Base-by-base conservation (phyloP, 2,888 invertebrate genomes). In the Heliconius hortense region DNA sequence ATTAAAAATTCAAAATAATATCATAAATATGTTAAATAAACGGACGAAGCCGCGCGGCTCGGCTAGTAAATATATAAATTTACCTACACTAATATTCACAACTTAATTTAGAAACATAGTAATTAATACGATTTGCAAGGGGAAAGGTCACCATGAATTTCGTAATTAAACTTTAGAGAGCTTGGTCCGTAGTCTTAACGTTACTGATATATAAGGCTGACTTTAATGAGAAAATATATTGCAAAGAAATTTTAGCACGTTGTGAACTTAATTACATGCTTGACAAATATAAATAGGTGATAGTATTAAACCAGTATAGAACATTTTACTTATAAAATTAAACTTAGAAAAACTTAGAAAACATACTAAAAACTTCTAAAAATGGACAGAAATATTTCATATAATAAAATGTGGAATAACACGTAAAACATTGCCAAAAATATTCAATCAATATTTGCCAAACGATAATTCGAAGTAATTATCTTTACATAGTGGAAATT, bases 81-180 rank as follows among this genome's bases (percentile, higher is more conserved):
- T n/a, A 15, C 7, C 10, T 15, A n/a, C 35, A 26, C 35, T 71
- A 24, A 35, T 60, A 39, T 60, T 21, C 43, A 35, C 18, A 71
- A 71, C 21, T 43, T 60, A 39, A 71, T 39, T 60, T 60, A 60
- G 56, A 60, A 71, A 71, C 39, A 60, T 70, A 35, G 39, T 39
- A 60, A 35, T 60, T 39, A 26, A 60, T n/a, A 71, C 39, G 24
- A 71, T 63, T 53, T 59, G 62, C 70, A 67, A 72, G 59, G 74
- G 75, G 74, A 78, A 78, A 77, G 78, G 75, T 77, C 75, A 68
- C 63, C 70, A 73, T 76, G 76, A 77, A 79, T 75, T 77, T 69
- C 35, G 71, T 79, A 77, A 79, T 79, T 78, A 78, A 77, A 79
- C 75, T 78, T 78, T 69, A 71, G 71, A 72, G 75, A 71, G 53